Conservation (phyloP, 2,113 vertebrate species). For the Piliocolobus tephrosceles region DNA sequence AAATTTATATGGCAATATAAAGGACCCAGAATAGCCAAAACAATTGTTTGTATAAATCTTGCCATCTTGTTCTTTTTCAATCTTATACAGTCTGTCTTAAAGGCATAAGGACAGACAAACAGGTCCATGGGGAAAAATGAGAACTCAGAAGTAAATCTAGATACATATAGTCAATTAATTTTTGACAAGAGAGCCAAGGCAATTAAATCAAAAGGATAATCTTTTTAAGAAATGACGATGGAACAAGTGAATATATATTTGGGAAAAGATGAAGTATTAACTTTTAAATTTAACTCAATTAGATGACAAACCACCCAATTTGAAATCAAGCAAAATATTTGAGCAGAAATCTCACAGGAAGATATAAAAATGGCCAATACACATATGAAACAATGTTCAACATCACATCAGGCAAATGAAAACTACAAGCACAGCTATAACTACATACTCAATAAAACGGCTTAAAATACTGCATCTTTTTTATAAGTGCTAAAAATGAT, state of each 20-base stretch:
- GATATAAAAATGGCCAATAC: neutral
- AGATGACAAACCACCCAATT: neutral
- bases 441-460: neutral
- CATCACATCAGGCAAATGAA: neutral
- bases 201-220: slow-evolving; percentile 27
- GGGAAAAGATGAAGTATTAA: neutral
- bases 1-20: neutral
- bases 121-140: neutral
- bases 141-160: neutral
- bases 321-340: slow-evolving; percentile 18
- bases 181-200: neutral
- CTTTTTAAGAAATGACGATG: neutral
- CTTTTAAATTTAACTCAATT: neutral
- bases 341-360: neutral
- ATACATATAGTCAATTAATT: neutral
- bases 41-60: too few species aligned
- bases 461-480: neutral
- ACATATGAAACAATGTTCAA: neutral
- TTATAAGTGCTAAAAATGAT: neutral
- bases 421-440: neutral
- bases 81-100: neutral
- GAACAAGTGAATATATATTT: neutral
- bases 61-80: neutral
- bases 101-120: neutral
- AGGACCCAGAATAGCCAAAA: neutral